phyloP scores from a whole-genome alignment of 2,797 vertebrate species.

The Gymnocypris eckloni region DNA sequence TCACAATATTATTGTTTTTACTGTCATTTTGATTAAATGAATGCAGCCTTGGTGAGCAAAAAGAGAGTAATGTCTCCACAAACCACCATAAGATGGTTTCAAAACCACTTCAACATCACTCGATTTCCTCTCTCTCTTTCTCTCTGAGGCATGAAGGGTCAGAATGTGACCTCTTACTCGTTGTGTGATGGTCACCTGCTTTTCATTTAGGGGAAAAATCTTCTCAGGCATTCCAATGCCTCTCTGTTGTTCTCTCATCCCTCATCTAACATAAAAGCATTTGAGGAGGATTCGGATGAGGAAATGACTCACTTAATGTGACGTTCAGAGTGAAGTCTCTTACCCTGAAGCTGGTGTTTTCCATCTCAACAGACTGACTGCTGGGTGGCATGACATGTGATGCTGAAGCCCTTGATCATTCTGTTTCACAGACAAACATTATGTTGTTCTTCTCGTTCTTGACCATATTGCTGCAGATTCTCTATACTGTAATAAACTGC shows the following conservation, averaged over 20 bases:
- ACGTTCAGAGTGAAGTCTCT: conserved; percentile 61
- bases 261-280: conserved; percentile 65
- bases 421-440: neutral
- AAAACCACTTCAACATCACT: conserved; percentile 44
- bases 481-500: neutral
- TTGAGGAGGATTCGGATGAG: conserved; percentile 73
- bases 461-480: neutral
- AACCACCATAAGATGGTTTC: conserved; percentile 2
- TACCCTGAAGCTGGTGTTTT: conserved; percentile 1
- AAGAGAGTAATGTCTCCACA: neutral
- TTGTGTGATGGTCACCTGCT: conserved; percentile 80
- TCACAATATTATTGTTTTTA: neutral
- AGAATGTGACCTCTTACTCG: conserved; percentile 69
- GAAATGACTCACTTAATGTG: conserved; percentile 78
- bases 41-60: neutral
- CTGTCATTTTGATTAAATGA: neutral
- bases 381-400: neutral
- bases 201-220: conserved; percentile 77
- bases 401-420: neutral
- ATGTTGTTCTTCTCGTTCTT: neutral
- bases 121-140: conserved; percentile 25
- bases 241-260: conserved; percentile 56
- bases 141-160: conserved; percentile 42
- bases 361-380: conserved; percentile 11
- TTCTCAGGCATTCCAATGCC: conserved; percentile 75